phyloP scores from a whole-genome alignment of 2,113 vertebrate species.

The Neopipo cinnamomea region DNA sequence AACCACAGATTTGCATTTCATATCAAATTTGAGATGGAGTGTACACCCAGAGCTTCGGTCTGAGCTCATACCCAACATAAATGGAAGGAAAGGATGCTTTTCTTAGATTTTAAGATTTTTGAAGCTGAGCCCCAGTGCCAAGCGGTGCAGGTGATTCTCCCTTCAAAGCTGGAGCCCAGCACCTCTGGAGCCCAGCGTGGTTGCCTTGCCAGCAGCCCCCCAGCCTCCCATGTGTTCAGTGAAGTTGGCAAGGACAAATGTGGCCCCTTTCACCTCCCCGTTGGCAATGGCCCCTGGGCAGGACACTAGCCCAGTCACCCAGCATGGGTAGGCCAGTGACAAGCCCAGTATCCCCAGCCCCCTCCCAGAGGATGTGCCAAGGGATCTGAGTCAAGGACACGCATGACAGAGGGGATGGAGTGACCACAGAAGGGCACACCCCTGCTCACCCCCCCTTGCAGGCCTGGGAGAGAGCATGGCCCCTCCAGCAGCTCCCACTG shows the following conservation, averaged over 20 bases:
- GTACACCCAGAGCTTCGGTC: background rate
- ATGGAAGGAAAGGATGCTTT: background rate
- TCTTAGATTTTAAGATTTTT: background rate
- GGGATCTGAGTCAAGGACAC: accelerated
- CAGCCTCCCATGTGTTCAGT: accelerated
- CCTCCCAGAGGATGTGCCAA: accelerated
- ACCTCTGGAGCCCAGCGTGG: accelerated
- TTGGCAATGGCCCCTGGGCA: background rate
- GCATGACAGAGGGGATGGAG: accelerated
- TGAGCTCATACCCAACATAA: background rate
- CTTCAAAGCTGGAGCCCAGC: background rate
- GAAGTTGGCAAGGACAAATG: background rate
- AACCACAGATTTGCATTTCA: background rate
- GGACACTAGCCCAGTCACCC: background rate
- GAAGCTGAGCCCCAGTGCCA: background rate
- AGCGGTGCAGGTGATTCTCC: background rate
- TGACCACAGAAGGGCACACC: background rate
- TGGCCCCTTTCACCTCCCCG: background rate
- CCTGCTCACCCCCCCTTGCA: background rate
- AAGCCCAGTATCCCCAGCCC: background rate
- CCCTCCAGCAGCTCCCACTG: background rate
- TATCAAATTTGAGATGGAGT: background rate
- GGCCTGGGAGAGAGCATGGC: accelerated
- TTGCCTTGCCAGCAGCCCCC: background rate
- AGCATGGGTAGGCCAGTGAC: accelerated